phyloP scores from a whole-genome alignment of 2,113 vertebrate genomes.

The Mastomys natalensis region DNA sequence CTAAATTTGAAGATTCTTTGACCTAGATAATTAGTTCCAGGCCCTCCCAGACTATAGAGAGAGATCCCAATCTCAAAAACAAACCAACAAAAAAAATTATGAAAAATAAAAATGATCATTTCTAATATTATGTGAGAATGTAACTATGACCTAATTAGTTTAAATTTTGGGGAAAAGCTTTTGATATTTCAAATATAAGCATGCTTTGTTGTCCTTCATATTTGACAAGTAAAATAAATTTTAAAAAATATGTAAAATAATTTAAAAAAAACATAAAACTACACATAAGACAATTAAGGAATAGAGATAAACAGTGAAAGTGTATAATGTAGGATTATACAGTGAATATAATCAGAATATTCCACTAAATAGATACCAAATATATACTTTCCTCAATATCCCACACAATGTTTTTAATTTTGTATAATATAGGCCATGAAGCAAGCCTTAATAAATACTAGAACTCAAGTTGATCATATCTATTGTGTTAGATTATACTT shows the following conservation, averaged over 20 bases:
- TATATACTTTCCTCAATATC: not conserved
- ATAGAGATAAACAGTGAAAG: too few relatives aligned
- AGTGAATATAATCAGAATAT: not conserved
- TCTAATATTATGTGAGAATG: not conserved
- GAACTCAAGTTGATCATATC: not conserved
- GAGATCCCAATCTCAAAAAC: not conserved
- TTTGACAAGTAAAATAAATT: not conserved
- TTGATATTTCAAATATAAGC: not conserved
- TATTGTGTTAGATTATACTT: not conserved
- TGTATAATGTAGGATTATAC: not conserved
- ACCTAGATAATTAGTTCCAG: not conserved
- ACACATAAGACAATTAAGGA: not conserved
- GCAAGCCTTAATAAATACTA: not conserved
- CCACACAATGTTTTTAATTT: not conserved
- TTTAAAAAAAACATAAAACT: not conserved
- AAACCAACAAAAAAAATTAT: not conserved
- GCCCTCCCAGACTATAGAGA: not conserved
- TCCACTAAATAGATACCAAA: not conserved
- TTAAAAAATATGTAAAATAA: too few relatives aligned
- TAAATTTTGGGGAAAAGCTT: not conserved
- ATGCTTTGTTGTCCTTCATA: not conserved
- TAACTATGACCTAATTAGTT: not conserved
- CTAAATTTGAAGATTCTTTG: not conserved
- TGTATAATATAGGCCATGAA: not conserved
- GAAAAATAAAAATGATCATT: not conserved